Evolutionary conservation across 2,888 invertebrate species (phyloP).

Genomic region (Morpho achilles): DNA sequence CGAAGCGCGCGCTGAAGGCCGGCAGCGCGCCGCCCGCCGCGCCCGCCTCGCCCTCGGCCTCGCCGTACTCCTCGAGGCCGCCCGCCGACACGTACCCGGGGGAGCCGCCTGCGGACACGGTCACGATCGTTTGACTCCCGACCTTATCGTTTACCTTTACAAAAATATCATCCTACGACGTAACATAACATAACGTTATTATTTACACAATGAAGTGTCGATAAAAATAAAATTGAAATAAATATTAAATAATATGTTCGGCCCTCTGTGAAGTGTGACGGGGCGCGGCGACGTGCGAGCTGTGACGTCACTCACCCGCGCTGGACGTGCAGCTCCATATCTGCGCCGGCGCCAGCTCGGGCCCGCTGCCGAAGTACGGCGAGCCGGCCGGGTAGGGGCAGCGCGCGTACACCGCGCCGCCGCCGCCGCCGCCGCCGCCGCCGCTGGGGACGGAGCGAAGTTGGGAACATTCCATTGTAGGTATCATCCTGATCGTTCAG

Average conservation of each 20-base stretch:
- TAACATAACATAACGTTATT: no score
- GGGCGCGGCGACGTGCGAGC: no score
- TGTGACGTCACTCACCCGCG: slow-evolving; percentile 39
- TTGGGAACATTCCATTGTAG: no score
- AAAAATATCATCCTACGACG: no score
- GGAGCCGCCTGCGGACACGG: slow-evolving; percentile 44
- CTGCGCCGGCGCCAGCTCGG: slow-evolving; percentile 47
- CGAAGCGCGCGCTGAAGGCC: slow-evolving; percentile 77
- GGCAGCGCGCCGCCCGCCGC: slow-evolving; percentile 63
- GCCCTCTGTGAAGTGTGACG: no score
- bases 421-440: slow-evolving; percentile 38
- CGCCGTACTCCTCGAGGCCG: slow-evolving; percentile 32
- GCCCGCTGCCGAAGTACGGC: slow-evolving; percentile 55
- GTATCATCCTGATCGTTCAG: no score
- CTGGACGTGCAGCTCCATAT: slow-evolving; percentile 60
- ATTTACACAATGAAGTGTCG: no score
- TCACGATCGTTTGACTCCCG: not conserved
- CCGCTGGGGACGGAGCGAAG: slow-evolving; percentile 19
- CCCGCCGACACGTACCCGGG: slow-evolving; percentile 49
- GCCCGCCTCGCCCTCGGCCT: slow-evolving; percentile 40
- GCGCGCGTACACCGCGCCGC: slow-evolving; percentile 49
- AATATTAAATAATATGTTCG: no score
- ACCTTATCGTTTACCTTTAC: no score
- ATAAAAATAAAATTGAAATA: no score
- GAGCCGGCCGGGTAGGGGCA: slow-evolving; percentile 53